These are phyloP conservation scores for Nasonia longicornis DNA, from an alignment of 1,140 invertebrate species.

Conservation along the genomic window DNA sequence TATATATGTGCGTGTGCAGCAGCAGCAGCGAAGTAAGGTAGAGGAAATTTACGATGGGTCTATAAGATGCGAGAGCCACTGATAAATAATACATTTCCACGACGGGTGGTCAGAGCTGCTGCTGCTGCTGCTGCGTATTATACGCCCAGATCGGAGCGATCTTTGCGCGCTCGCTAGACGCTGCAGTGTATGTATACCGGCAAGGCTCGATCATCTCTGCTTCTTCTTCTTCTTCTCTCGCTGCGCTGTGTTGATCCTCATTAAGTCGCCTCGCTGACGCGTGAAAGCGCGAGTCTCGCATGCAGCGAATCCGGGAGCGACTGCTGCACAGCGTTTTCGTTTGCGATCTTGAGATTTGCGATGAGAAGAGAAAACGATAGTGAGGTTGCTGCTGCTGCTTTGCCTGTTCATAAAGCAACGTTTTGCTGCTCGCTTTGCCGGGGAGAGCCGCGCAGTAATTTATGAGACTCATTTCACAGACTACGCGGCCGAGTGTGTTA, in stretches of 20 bases:
- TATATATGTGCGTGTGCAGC: slow-evolving; percentile 16
- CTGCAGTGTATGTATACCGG: not conserved
- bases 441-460: not conserved
- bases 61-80: slow-evolving; percentile 17
- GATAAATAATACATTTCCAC: slow-evolving; percentile 53
- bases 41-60: slow-evolving; percentile 31
- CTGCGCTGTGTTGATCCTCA: slow-evolving; percentile 27
- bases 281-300: not conserved
- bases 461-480: not conserved
- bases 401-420: too few relatives aligned
- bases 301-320: slow-evolving; percentile 11
- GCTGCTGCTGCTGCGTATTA: slow-evolving; percentile 32
- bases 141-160: slow-evolving; percentile 7
- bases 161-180: not conserved
- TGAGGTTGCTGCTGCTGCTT: not conserved
- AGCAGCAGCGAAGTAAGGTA: slow-evolving; percentile 6
- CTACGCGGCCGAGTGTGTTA: not conserved
- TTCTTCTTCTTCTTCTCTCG: not conserved
- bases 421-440: too few relatives aligned
- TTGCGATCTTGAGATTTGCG: not conserved
- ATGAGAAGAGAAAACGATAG: not conserved
- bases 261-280: slow-evolving; percentile 43
- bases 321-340: too few relatives aligned
- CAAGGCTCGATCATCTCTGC: slow-evolving; percentile 2
- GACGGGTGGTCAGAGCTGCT: slow-evolving; percentile 43